These are phyloP conservation scores for Sinella curviseta DNA, from an alignment of 1,140 invertebrate genomes.

Conservation along the genomic window DNA sequence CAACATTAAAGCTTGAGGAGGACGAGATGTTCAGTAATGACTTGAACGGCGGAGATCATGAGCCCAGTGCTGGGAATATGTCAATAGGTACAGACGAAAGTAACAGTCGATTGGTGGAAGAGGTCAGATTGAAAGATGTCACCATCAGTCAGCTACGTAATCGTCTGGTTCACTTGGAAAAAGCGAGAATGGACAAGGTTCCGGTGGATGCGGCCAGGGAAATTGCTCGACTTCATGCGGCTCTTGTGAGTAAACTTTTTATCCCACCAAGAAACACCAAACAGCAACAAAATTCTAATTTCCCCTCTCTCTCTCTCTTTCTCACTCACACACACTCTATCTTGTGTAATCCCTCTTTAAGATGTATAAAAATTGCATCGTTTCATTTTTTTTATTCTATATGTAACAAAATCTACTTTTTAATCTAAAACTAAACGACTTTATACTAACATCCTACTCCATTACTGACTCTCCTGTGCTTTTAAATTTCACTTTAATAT, in stretches of 20 bases:
- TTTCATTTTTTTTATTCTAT: no score
- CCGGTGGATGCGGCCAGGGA: constrained; percentile 52
- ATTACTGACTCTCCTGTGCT: no score
- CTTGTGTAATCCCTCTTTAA: no score
- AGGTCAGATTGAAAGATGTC: constrained; percentile 49
- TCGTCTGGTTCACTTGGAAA: constrained; percentile 51
- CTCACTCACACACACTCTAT: not conserved
- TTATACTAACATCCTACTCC: no score
- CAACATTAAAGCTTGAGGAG: constrained; percentile 15
- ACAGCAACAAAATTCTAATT: not conserved
- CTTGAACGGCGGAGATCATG: constrained; percentile 25
- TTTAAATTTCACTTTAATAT: no score
- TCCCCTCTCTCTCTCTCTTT: not conserved
- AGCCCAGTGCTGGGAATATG: constrained; percentile 4
- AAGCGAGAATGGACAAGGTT: constrained; percentile 51
- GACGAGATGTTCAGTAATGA: constrained; percentile 43
- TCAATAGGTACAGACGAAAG: constrained; percentile 34
- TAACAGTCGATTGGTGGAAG: constrained; percentile 38
- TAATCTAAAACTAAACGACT: no score
- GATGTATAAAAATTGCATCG: no score
- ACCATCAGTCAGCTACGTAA: constrained; percentile 51
- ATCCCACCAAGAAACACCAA: not conserved
- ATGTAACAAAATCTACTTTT: no score
- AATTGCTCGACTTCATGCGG: constrained; percentile 50
- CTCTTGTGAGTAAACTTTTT: constrained; percentile 47